These are phyloP conservation scores for Vombatus ursinus DNA, from an alignment of 2,113 vertebrate species.

Conservation along the genomic window DNA sequence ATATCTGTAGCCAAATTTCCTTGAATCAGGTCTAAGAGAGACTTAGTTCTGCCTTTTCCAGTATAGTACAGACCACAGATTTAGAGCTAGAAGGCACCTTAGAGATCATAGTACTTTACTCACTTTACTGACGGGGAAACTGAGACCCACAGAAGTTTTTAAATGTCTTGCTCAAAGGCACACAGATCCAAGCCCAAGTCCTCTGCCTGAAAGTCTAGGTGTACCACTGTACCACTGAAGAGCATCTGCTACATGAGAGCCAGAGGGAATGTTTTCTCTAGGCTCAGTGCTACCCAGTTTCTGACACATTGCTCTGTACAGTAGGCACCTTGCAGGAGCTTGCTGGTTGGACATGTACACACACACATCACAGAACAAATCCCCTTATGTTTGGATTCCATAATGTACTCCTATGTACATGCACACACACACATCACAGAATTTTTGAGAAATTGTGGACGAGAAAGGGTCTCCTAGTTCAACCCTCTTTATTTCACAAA, in stretches of 20 bases:
- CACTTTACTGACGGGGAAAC: constrained; percentile 1
- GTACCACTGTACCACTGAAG: not conserved
- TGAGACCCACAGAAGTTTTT: not conserved
- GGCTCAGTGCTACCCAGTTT: no score
- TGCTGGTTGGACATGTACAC: not conserved
- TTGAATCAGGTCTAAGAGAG: not conserved
- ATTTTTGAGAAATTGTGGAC: not conserved
- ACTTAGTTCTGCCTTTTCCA: not conserved
- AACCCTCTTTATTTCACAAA: not conserved
- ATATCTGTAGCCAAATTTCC: constrained; percentile 4
- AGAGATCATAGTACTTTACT: no score
- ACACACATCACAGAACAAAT: not conserved
- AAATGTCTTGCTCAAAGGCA: not conserved
- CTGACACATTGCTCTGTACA: no score
- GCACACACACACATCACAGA: not conserved
- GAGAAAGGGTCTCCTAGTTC: not conserved
- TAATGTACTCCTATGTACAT: not conserved
- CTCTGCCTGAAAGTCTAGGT: not conserved
- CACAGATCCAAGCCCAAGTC: not conserved
- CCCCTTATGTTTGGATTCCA: no score
- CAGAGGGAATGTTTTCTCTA: not conserved
- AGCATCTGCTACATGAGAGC: not conserved
- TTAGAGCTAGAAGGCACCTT: not conserved
- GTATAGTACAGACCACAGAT: not conserved
- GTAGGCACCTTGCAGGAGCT: no score